These are phyloP conservation scores for Caenorhabditis afra DNA, from an alignment of 2,888 invertebrate species.

Conservation along the genomic window DNA sequence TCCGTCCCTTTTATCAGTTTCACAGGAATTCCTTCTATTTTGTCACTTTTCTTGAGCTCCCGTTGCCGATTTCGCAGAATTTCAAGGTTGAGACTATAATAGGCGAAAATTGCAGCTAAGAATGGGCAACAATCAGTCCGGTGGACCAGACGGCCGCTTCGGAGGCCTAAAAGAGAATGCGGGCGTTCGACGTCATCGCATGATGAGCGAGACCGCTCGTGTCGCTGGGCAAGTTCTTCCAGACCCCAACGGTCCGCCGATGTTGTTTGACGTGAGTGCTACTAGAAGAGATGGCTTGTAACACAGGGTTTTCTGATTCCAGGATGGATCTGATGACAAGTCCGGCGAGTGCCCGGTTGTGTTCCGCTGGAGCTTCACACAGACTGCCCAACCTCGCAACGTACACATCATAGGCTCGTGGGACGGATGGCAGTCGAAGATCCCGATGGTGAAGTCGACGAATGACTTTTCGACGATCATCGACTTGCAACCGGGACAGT, in stretches of 20 bases:
- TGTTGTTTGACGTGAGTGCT: constrained; percentile 53
- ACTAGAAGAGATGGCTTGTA: too few relatives aligned
- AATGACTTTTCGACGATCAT: constrained; percentile 98
- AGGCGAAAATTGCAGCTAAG: constrained; percentile 13
- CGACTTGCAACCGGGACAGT: constrained; percentile 78
- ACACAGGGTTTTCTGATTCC: constrained; percentile 39
- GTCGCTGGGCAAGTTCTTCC: constrained; percentile 54
- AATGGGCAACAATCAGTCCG: constrained; percentile 61
- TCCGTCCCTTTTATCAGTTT: constrained; percentile 24
- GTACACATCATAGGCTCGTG: constrained; percentile 79
- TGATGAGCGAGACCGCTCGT: constrained; percentile 60
- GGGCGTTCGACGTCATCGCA: constrained; percentile 57
- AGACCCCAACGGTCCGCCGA: constrained; percentile 57
- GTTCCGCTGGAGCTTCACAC: constrained; percentile 77
- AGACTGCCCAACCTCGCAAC: constrained; percentile 55
- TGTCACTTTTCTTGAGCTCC: neutral
- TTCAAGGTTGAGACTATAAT: neutral
- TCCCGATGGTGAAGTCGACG: constrained; percentile 94
- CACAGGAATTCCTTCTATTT: neutral
- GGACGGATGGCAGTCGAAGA: constrained; percentile 91
- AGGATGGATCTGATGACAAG: constrained; percentile 61
- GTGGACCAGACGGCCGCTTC: constrained; percentile 40
- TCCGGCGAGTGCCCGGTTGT: constrained; percentile 80
- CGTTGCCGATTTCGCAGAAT: neutral
- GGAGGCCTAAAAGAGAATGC: constrained; percentile 25